These are phyloP conservation scores for Trichoplusia ni DNA, from an alignment of 1,140 invertebrate genomes.

Conservation along the genomic window DNA sequence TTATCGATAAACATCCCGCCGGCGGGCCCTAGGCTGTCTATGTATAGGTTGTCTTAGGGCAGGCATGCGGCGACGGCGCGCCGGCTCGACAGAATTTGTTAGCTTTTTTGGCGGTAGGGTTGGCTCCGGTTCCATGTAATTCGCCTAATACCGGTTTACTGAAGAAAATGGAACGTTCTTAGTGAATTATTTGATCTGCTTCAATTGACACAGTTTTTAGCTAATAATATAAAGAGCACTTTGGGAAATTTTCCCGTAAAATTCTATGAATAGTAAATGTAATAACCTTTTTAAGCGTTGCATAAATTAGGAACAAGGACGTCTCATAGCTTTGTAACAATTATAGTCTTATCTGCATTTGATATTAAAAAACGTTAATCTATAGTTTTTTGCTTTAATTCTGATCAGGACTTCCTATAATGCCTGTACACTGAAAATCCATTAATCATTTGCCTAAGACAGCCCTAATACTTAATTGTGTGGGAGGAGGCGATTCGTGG, in stretches of 20 bases:
- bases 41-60: conserved; percentile 73
- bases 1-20: conserved; percentile 48
- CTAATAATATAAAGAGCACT: no score
- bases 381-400: neutral
- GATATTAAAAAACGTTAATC: neutral
- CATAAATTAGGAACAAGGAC: no score
- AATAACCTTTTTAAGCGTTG: no score
- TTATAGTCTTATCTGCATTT: no score
- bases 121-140: no score
- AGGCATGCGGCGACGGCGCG: conserved; percentile 68
- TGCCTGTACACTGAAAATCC: conserved; percentile 2
- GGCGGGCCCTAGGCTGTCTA: conserved; percentile 59
- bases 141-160: no score
- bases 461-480: conserved; percentile 66
- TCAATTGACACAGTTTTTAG: no score
- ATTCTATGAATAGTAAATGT: no score
- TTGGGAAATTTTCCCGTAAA: no score
- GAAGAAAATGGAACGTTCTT: no score
- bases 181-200: no score
- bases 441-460: conserved; percentile 43
- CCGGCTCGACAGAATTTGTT: conserved; percentile 43
- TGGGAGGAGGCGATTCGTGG: conserved; percentile 75
- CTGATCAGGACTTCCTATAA: conserved; percentile 18
- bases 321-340: no score
- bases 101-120: conserved; percentile 67